Conservation (phyloP, 2,888 invertebrate species). For the Nezara viridula region DNA sequence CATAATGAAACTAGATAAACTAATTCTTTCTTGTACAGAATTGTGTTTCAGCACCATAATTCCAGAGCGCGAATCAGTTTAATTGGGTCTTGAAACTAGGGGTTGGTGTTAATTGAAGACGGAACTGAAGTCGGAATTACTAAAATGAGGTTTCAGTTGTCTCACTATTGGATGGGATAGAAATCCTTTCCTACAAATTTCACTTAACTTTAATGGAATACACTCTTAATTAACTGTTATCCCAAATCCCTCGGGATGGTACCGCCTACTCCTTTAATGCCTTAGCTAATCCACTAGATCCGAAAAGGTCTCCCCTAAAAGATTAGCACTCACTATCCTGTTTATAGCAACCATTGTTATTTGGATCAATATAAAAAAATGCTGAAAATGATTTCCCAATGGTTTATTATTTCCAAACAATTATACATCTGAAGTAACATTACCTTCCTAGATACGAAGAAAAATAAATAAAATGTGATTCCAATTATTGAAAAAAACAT, state of each 20-base stretch:
- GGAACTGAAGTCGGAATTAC: neutral
- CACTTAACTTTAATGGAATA: slow-evolving; percentile 48
- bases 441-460: too few species aligned
- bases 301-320: neutral
- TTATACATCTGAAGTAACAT: too few species aligned
- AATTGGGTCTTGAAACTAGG: neutral
- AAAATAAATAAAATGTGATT: too few species aligned
- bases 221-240: slow-evolving; percentile 24
- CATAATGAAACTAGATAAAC: too few species aligned
- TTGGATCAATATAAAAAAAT: too few species aligned
- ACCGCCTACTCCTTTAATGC: slow-evolving; percentile 2
- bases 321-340: too few species aligned
- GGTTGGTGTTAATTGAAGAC: slow-evolving; percentile 7
- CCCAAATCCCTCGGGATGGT: slow-evolving; percentile 4
- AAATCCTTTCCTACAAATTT: slow-evolving; percentile 43
- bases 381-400: too few species aligned
- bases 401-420: too few species aligned
- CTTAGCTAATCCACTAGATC: neutral
- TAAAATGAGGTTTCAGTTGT: slow-evolving; percentile 18
- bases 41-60: neutral
- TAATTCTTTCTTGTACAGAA: neutral
- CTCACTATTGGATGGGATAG: neutral
- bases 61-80: neutral
- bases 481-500: too few species aligned
- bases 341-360: too few species aligned